These are phyloP conservation scores for Tylochromis polylepis DNA, from an alignment of 2,113 vertebrate genomes.

Conservation along the genomic window DNA sequence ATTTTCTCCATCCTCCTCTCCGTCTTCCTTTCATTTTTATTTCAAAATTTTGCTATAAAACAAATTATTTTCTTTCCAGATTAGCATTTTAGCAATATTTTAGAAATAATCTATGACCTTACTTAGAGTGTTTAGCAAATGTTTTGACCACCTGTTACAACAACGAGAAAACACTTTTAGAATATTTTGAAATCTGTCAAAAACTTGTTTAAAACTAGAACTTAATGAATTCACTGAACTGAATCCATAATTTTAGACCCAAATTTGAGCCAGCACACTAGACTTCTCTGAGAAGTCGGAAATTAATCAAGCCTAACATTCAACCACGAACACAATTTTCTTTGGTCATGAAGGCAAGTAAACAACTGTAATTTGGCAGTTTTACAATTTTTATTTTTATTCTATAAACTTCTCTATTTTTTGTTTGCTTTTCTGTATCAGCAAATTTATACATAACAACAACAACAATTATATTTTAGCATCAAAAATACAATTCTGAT, in stretches of 20 bases:
- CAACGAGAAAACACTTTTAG: not conserved
- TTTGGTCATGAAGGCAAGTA: not conserved
- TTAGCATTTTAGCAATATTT: not conserved
- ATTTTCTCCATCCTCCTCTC: not conserved
- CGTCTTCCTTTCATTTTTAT: not conserved
- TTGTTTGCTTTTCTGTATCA: not conserved
- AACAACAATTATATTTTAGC: not conserved
- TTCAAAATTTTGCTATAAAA: not conserved
- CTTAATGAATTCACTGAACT: no score
- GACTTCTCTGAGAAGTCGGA: not conserved
- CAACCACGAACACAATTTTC: not conserved
- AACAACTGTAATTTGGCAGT: not conserved
- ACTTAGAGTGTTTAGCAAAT: not conserved
- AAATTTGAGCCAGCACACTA: not conserved
- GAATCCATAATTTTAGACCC: not conserved
- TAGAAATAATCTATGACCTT: not conserved
- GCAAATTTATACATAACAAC: not conserved
- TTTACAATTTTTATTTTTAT: not conserved
- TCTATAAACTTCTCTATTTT: not conserved
- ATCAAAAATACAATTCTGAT: not conserved
- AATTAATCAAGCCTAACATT: not conserved
- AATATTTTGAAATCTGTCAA: not conserved
- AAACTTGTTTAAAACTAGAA: not conserved
- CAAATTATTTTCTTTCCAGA: not conserved
- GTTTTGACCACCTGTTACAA: not conserved